A percentile compares a stretch with the other conserved stretches of the same genome.
These are phyloP conservation scores for Micromussa lordhowensis DNA, from an alignment of 92 coral and sea anemone species.

Conservation along the genomic window DNA sequence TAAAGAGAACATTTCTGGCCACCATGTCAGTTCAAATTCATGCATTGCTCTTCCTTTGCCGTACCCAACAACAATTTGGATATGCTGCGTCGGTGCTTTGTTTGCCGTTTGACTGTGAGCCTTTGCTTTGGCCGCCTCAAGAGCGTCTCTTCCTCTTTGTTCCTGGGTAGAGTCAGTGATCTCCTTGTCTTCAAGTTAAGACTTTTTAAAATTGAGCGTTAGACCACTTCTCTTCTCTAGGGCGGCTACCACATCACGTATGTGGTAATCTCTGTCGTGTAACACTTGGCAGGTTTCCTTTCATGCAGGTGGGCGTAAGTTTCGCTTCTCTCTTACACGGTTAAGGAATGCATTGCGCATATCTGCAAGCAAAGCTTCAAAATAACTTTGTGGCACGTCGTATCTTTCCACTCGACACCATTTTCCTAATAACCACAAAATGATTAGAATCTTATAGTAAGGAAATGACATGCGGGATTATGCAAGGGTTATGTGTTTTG, in stretches of 20 bases:
- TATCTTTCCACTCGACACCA: conserved; percentile 33
- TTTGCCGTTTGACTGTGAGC: neutral
- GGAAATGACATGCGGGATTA: no score
- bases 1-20: conserved; percentile 46
- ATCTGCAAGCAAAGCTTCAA: conserved; percentile 4
- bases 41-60: conserved; percentile 38
- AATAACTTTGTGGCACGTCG: neutral
- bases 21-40: conserved; percentile 55
- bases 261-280: neutral
- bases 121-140: conserved; percentile 21
- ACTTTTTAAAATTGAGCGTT: neutral
- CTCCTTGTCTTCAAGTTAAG: conserved; percentile 3
- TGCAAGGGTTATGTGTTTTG: no score
- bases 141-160: neutral
- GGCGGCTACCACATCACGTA: neutral
- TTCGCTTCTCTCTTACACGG: conserved; percentile 3
- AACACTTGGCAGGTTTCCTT: neutral
- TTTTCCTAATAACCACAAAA: conserved; percentile 1
- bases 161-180: neutral
- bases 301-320: conserved; percentile 26
- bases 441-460: neutral
- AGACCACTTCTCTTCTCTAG: neutral
- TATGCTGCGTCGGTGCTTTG: neutral
- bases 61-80: conserved; percentile 41
- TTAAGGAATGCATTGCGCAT: conserved; percentile 13